Evolutionary conservation across 2,113 vertebrate species (phyloP), one percentile per base, ranked within the genome.

Genomic region (Oostethus manadensis): DNA sequence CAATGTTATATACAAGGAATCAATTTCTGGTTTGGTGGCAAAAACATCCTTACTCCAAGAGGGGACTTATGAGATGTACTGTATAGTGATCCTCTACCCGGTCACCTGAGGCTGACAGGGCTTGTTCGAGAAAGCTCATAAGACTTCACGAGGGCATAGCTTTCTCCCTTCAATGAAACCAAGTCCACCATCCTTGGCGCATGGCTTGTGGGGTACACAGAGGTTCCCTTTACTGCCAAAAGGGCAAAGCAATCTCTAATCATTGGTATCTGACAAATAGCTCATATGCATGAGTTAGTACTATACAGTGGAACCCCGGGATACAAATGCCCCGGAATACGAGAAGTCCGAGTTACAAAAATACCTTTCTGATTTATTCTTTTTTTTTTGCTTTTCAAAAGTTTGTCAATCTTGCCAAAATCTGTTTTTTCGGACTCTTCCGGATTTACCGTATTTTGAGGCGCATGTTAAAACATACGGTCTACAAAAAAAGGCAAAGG

Each of bases 231-330:
- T 6, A 60, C 18, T 50, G 13, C 21, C 58, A 0, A 42, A 42
- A 13, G 38, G 11, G 14, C 5, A 71, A 73, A 67, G 68, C 76
- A 82, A 79, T 85, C 68, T 78, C 42, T 29, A 8, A 63, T 76
- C 64, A 81, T 80, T 64, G 77, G 88, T 81, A 84, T 66, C 44
- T 45, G 17, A 53, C 70, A 83, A 79, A 67, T 76, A 66, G 23
- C 23, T 38, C 2, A 33, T 33, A 33, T 33, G 29, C 29, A 33
- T 33, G 29, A 33, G 29, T 33, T 3, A 33, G 29, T 33, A 33
- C 29, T 33, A 29, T 29, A 29, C 26, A n/a, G n/a, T n/a, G n/a
- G n/a, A n/a, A n/a, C n/a, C n/a, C n/a, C n/a, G n/a, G n/a, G n/a
- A n/a, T n/a, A n/a, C n/a, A n/a, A n/a, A n/a, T n/a, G n/a, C n/a